Percentiles rank a stretch among this genome's conserved stretches.
Evolutionary conservation across 2,888 invertebrate species (phyloP).

Genomic region (Drosophila acutilabella): DNA sequence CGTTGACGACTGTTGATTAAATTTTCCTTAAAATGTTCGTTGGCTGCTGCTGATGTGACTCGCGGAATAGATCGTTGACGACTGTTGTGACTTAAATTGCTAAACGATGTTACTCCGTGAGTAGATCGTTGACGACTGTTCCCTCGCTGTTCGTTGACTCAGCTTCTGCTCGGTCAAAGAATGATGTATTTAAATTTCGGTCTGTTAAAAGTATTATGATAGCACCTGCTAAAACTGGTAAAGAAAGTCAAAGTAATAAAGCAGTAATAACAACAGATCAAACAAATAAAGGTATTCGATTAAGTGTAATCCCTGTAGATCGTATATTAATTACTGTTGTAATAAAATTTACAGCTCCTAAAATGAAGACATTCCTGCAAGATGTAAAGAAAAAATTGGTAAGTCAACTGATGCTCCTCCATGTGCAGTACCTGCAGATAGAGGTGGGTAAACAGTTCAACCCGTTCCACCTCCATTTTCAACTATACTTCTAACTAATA

Average conservation of each 20-base stretch:
- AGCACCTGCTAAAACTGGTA: constrained; percentile 92
- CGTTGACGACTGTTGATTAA: too few relatives aligned
- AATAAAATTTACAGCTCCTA: constrained; percentile 93
- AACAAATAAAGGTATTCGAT: constrained; percentile 90
- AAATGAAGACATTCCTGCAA: constrained; percentile 90
- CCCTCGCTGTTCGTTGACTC: too few relatives aligned
- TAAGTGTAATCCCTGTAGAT: constrained; percentile 87
- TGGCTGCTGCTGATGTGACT: too few relatives aligned
- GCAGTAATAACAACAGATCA: constrained; percentile 90
- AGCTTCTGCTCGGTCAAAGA: constrained; percentile 92
- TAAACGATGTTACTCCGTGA: too few relatives aligned
- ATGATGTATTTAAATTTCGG: constrained; percentile 92
- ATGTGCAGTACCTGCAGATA: constrained; percentile 88
- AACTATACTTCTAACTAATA: too few relatives aligned
- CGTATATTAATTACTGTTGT: constrained; percentile 91
- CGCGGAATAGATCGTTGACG: too few relatives aligned
- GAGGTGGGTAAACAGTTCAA: constrained; percentile 90
- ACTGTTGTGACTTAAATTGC: too few relatives aligned
- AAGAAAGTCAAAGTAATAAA: constrained; percentile 88
- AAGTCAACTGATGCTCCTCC: constrained; percentile 90
- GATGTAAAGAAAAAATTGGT: constrained; percentile 91
- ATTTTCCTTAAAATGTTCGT: too few relatives aligned
- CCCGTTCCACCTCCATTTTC: too few relatives aligned
- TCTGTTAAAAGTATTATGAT: constrained; percentile 93
- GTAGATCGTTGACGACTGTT: too few relatives aligned